Evolutionary conservation across 2,797 vertebrate genomes (phyloP).

Genomic region (Poecile montanus): DNA sequence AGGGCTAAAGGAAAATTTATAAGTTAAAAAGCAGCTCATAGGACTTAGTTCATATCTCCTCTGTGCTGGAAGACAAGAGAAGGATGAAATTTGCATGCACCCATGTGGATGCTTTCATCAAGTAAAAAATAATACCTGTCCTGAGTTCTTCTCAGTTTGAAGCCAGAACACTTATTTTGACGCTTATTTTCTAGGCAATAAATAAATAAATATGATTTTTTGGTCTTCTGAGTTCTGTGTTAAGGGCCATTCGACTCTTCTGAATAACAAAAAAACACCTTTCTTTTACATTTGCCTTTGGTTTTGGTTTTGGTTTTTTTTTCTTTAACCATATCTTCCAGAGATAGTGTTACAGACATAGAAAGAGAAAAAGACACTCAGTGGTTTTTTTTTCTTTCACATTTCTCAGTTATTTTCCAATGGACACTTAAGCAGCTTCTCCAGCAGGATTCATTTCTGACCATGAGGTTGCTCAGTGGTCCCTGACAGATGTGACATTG

Average conservation of each 20-base stretch:
- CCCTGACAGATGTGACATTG: background rate
- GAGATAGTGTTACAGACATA: background rate
- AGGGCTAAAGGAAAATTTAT: background rate
- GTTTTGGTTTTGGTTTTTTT: background rate
- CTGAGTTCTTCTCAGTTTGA: background rate
- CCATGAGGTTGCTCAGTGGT: background rate
- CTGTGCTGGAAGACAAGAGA: background rate
- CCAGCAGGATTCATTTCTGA: background rate
- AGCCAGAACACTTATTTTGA: background rate
- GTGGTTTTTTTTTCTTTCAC: background rate
- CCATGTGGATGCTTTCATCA: background rate
- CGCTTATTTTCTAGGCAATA: background rate
- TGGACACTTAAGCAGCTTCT: background rate
- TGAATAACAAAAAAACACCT: background rate
- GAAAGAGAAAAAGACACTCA: rapidly evolving
- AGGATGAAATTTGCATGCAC: background rate
- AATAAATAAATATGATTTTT: background rate
- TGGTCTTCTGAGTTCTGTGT: background rate
- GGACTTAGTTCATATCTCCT: background rate
- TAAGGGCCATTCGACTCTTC: background rate
- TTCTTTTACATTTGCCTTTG: background rate
- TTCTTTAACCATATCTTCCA: background rate
- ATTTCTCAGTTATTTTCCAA: background rate
- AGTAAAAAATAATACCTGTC: background rate
- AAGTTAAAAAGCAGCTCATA: background rate